phyloP scores from a whole-genome alignment of 1,140 invertebrate species.

The Sipha flava region DNA sequence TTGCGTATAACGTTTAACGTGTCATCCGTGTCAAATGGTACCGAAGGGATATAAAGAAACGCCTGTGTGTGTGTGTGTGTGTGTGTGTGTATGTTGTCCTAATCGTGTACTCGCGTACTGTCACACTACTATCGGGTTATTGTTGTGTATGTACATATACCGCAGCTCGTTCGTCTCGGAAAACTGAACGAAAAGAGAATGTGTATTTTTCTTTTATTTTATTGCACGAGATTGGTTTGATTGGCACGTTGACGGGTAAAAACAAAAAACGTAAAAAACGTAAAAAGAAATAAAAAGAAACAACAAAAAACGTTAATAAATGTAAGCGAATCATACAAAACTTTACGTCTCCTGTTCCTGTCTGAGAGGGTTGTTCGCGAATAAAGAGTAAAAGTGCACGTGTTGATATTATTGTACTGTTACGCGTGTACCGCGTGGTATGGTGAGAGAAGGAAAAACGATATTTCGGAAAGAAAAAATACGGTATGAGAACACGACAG shows the following conservation, averaged over 20 bases:
- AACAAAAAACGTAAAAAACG: no score
- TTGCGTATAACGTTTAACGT: no score
- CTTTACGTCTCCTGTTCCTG: neutral
- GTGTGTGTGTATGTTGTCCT: no score
- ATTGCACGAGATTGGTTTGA: conserved; percentile 7
- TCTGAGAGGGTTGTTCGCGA: neutral
- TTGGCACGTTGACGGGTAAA: neutral
- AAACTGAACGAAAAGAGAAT: neutral
- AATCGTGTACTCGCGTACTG: no score
- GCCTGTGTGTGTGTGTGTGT: no score
- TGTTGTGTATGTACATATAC: neutral
- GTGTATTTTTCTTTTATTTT: conserved; percentile 1
- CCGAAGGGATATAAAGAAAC: no score
- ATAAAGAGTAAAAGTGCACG: no score
- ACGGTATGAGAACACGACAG: neutral
- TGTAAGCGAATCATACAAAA: neutral
- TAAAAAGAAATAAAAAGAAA: no score
- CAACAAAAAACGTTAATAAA: neutral
- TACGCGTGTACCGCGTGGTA: no score
- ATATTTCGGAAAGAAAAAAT: neutral
- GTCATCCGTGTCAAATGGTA: no score
- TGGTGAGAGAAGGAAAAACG: no score
- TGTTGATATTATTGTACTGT: no score
- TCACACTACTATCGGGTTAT: neutral
- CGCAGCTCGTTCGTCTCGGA: neutral